Conservation (phyloP, 2,113 vertebrate species). For the Ameiurus melas region DNA sequence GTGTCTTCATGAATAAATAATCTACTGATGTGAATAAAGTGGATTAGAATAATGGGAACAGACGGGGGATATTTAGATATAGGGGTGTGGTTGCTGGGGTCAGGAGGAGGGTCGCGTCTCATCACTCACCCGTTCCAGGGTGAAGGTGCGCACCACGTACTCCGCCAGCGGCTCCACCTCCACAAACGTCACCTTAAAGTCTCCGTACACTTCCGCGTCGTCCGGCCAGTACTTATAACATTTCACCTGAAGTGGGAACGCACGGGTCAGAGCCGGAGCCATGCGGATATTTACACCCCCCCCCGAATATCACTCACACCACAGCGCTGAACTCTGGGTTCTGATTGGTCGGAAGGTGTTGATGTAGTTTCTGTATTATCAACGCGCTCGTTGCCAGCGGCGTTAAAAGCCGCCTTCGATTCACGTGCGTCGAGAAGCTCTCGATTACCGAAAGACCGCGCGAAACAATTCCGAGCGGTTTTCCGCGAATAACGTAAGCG, state of each 20-base stretch:
- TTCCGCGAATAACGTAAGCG: background rate
- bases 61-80: background rate
- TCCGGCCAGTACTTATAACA: slow-evolving; percentile 99
- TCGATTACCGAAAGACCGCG: no score
- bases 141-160: slow-evolving; percentile 96
- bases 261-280: background rate
- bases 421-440: no score
- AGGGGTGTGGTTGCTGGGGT: background rate
- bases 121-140: slow-evolving; percentile 89
- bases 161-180: slow-evolving; percentile 96
- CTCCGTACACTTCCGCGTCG: slow-evolving; percentile 94
- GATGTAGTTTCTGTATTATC: background rate
- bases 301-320: background rate
- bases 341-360: background rate
- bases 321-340: background rate
- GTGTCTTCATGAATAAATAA: background rate
- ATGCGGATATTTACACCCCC: background rate
- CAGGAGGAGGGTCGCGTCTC: background rate
- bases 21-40: no score
- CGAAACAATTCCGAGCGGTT: no score
- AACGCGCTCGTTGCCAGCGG: no score
- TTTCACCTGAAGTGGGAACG: slow-evolving; percentile 81
- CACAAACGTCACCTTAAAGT: slow-evolving; percentile 96
- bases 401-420: no score
- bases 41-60: no score